Evolutionary conservation across 2,797 vertebrate species (phyloP), one percentile per base, ranked within the genome.

Genomic region (Sparus aurata): DNA sequence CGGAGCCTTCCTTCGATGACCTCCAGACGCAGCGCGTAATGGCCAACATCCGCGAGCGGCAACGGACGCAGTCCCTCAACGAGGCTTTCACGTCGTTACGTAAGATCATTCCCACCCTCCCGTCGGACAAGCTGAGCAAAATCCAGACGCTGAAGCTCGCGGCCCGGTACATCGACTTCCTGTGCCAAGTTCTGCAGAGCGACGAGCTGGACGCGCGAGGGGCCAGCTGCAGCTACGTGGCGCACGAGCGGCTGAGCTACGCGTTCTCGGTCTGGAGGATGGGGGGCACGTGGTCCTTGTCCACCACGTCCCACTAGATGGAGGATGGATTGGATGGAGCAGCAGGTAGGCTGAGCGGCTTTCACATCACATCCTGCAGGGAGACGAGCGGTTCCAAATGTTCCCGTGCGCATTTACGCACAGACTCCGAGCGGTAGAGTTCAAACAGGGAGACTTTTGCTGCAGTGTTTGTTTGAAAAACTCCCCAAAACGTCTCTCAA

Each of bases 201-300:
- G 97, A 99, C 92, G 97, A 98, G 94, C 94, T 98, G 96, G 98
- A 99, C 95, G 97, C 97, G 94, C 97, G 97, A 93, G 97, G 97
- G 93, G 95, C 96, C 94, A 98, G 97, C 93, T 98, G 97, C 96
- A 98, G 96, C 96, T 99, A 98, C 96, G 97, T 98, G 95, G 98
- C 98, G 92, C 97, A 98, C 89, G 98, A 99, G 90, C 93, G 97
- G 78, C 95, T 99, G 90, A 99, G 98, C 95, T 99, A 99, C 92
- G 98, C 98, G 85, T 99, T 99, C 95, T 99, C 98, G 0, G 97
- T 99, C 64, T 98, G 98, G 98, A 97, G 98, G 94, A 99, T 99
- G 98, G 98, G 98, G 90, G 98, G 97, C 87, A 96, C 97, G 87
- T 98, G 97, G 96, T 97, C 97, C 96, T 94, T 98, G 97, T 98